Evolutionary conservation across 1,140 invertebrate genomes (phyloP).

Genomic region (Centruroides vittatus): DNA sequence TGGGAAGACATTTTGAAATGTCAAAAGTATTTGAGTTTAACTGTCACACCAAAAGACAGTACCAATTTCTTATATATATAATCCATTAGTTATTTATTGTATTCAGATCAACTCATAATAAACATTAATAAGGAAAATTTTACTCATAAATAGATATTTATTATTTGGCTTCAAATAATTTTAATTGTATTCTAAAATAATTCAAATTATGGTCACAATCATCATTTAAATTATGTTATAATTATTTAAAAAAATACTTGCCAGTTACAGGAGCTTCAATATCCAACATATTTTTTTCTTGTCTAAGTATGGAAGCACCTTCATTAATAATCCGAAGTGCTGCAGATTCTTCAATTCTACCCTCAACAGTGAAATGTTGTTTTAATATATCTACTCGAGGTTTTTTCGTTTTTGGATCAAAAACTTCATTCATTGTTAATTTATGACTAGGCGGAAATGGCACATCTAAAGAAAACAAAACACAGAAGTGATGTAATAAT

Average conservation of each 20-base stretch:
- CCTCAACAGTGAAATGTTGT: slow-evolving; percentile 97
- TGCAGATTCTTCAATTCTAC: slow-evolving; percentile 92
- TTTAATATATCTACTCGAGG: slow-evolving; percentile 93
- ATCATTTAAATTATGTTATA: background rate
- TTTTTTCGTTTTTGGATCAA: slow-evolving; percentile 83
- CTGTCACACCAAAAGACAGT: too few species aligned
- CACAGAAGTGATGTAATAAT: too few species aligned
- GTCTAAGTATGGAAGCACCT: slow-evolving; percentile 82
- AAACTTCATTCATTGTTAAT: slow-evolving; percentile 89
- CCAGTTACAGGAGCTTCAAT: slow-evolving; percentile 99
- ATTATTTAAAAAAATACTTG: slow-evolving; percentile 25
- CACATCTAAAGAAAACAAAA: slow-evolving; percentile 44
- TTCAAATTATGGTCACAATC: too few species aligned
- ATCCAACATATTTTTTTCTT: slow-evolving; percentile 99
- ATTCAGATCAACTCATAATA: too few species aligned
- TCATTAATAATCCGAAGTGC: slow-evolving; percentile 92
- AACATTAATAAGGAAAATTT: too few species aligned
- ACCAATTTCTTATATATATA: too few species aligned
- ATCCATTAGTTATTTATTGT: too few species aligned
- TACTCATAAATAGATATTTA: too few species aligned
- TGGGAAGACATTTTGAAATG: too few species aligned
- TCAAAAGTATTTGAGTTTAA: too few species aligned
- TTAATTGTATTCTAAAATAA: too few species aligned
- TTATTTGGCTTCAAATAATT: too few species aligned
- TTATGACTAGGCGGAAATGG: slow-evolving; percentile 96